Evolutionary conservation across 92 coral and sea anemone species (phyloP).

Genomic region (Phenganax marumi): DNA sequence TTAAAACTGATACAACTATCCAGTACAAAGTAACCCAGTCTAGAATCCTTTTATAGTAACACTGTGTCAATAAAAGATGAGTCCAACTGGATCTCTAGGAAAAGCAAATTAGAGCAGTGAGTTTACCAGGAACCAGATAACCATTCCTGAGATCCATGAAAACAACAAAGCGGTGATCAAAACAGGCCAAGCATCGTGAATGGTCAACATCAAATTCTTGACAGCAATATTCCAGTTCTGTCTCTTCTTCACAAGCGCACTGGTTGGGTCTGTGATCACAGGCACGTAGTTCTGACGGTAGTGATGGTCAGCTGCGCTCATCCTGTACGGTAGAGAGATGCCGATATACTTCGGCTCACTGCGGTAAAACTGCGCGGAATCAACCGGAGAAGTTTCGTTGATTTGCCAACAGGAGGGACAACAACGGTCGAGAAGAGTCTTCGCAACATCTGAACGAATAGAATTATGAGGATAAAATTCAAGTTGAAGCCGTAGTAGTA

Average conservation of each 20-base stretch:
- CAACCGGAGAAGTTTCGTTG: neutral
- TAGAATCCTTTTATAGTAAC: neutral
- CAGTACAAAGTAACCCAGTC: neutral
- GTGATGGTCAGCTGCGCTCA: neutral
- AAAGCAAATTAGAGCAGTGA: neutral
- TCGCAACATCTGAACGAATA: neutral
- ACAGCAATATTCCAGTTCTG: constrained; percentile 38
- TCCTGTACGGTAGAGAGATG: neutral
- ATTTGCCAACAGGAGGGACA: constrained; percentile 1
- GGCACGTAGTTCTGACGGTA: neutral
- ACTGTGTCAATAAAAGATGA: neutral
- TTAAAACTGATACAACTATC: neutral
- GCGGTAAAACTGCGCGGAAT: neutral
- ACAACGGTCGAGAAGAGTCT: neutral
- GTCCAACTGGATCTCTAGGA: neutral
- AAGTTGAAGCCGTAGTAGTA: too few relatives aligned
- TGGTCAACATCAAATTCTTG: constrained; percentile 56
- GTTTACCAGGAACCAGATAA: constrained; percentile 70
- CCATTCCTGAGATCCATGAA: constrained; percentile 71
- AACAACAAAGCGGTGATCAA: constrained; percentile 66
- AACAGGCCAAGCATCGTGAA: constrained; percentile 86
- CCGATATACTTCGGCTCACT: neutral
- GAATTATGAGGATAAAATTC: neutral
- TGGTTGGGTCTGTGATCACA: neutral
- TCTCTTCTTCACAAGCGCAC: neutral